Percentiles rank a stretch among this genome's conserved stretches.
Evolutionary conservation across 1,140 invertebrate genomes (phyloP).

Genomic region (Scaptodrosophila lebanonensis): DNA sequence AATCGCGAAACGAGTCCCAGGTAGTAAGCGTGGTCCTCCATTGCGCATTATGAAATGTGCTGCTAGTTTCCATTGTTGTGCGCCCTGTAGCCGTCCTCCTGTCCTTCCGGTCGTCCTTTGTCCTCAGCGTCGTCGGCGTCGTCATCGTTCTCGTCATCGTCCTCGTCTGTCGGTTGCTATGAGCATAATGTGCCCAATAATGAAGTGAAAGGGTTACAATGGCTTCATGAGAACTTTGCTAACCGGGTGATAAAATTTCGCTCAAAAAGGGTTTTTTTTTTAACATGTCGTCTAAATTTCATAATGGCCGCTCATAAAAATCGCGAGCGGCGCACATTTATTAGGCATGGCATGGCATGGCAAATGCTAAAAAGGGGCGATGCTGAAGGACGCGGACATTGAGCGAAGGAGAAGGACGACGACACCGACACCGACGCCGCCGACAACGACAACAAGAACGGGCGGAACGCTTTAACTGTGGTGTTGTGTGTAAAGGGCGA

Average conservation of each 20-base stretch:
- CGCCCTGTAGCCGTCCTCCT: background rate
- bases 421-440: no score
- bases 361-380: constrained; percentile 10
- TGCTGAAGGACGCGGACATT: constrained; percentile 32
- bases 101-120: constrained; percentile 21
- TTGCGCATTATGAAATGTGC: background rate
- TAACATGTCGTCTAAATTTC: constrained; percentile 56
- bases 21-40: background rate
- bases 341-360: background rate
- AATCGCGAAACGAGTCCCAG: constrained; percentile 18
- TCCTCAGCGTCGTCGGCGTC: constrained; percentile 8
- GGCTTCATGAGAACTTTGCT: constrained; percentile 66
- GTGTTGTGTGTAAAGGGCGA: no score
- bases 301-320: constrained; percentile 50
- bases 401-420: no score
- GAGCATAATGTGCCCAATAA: constrained; percentile 73
- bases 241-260: constrained; percentile 62
- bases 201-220: constrained; percentile 75
- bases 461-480: constrained; percentile 3
- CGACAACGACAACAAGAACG: no score
- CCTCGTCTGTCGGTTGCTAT: constrained; percentile 47
- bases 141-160: no score
- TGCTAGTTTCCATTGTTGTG: constrained; percentile 35
- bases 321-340: no score
- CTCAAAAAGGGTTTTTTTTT: constrained; percentile 60